Base-by-base conservation (phyloP, 2,113 vertebrate species). In the Sturnira hondurensis region DNA sequence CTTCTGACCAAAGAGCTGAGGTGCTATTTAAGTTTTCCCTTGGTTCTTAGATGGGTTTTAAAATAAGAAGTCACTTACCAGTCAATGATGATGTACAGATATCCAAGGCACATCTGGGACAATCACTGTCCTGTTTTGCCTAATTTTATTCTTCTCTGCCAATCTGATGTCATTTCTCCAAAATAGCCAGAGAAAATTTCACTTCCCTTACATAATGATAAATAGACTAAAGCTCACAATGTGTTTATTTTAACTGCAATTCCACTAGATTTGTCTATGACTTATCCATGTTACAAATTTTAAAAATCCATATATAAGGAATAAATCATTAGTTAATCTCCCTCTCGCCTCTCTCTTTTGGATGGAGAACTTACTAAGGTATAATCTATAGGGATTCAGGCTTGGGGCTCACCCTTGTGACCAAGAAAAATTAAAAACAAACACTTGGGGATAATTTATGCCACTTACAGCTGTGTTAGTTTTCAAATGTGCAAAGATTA, bases 391-490 rank as follows among this genome's bases (percentile, higher is more conserved):
- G 65, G 67, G 41, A 94, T 87, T 82, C 77, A 85, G 22, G 68
- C 78, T 93, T 97, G 84, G 26, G 86, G 17, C 54, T 95, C 67
- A 65, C 96, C 94, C 78, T 80, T 94, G 61, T 97, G 85, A 94
- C 56, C 71, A 94, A 67, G 77, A 81, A 96, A 58, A 54, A 68
- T 38, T 67, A 68, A 36, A 41, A 93, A 93, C 56, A 84, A 43
- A 28, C 1, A 56, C 24, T 50, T 91, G 94, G 36, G 19, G 63
- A 83, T 41, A 78, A 41, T 47, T 52, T 84, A 80, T 92, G 0
- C 0, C 14, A 41, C 87, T 93, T 73, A 74, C 33, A 0, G 0
- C 50, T 58, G 6, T 52, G 22, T 74, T 95, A 68, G 20, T 84
- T 80, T 54, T 28, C 80, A 41, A 14, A n/a, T 47, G 82, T 73